phyloP scores from a whole-genome alignment of 2,888 invertebrate genomes.

The Ametastegia equiseti region DNA sequence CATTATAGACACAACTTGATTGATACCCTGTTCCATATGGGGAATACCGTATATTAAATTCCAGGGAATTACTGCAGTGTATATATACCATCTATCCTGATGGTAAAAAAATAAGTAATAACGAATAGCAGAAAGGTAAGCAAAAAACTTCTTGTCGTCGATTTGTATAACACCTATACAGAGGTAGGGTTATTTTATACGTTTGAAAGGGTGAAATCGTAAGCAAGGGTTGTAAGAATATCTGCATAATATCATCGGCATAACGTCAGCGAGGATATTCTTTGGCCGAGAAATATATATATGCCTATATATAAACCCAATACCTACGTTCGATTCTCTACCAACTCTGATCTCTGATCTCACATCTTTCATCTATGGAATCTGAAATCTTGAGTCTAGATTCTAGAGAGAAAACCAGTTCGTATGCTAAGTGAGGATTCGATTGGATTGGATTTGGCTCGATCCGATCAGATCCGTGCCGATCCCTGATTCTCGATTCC shows the following conservation, averaged over 20 bases:
- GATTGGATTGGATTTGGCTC: conserved; percentile 16
- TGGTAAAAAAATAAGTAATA: neutral
- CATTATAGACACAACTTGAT: too few relatives aligned
- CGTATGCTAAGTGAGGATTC: conserved; percentile 25
- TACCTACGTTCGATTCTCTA: neutral
- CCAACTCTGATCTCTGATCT: conserved; percentile 10
- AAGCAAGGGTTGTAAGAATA: neutral
- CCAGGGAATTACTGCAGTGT: too few relatives aligned
- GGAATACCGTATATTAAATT: too few relatives aligned
- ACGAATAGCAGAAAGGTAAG: neutral
- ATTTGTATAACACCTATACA: neutral
- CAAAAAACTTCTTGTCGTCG: neutral
- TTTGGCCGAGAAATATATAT: neutral
- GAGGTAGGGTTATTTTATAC: neutral
- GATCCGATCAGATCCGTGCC: neutral
- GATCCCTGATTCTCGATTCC: neutral
- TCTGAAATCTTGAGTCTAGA: conserved; percentile 18
- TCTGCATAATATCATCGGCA: conserved; percentile 21
- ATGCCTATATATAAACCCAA: too few relatives aligned
- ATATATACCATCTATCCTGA: too few relatives aligned
- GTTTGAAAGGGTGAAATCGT: neutral
- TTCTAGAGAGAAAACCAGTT: conserved; percentile 18
- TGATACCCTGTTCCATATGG: too few relatives aligned
- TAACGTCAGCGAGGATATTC: conserved; percentile 7
- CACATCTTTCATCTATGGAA: conserved; percentile 2